Evolutionary conservation across 2,888 invertebrate species (phyloP).

Genomic region (Cataglyphis livida): DNA sequence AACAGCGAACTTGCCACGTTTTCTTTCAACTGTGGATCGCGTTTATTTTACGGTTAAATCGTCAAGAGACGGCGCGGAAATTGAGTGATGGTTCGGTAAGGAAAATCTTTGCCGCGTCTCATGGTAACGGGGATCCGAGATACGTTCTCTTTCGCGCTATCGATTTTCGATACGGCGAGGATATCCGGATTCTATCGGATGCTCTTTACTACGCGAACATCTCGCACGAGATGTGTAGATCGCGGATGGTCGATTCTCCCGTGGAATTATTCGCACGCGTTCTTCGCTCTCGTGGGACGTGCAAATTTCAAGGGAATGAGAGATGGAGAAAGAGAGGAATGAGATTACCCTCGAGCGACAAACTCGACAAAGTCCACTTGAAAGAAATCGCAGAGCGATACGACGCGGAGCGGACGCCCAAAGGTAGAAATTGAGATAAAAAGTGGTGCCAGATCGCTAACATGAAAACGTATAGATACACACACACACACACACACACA

Average conservation of each 20-base stretch:
- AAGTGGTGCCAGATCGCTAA: slow-evolving; percentile 42
- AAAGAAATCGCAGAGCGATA: slow-evolving; percentile 39
- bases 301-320: slow-evolving; percentile 29
- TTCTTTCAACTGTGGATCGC: slow-evolving; percentile 42
- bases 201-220: slow-evolving; percentile 16
- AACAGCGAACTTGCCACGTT: slow-evolving; percentile 27
- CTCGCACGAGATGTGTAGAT: slow-evolving; percentile 1
- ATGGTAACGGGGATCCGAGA: not conserved
- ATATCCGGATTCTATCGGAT: slow-evolving; percentile 13
- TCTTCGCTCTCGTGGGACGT: slow-evolving; percentile 15
- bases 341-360: slow-evolving; percentile 20
- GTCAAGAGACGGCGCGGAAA: slow-evolving; percentile 30
- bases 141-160: slow-evolving; percentile 30
- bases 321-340: slow-evolving; percentile 6
- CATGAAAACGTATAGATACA: slow-evolving; percentile 34
- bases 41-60: slow-evolving; percentile 21
- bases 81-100: slow-evolving; percentile 13
- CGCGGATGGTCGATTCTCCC: slow-evolving; percentile 14
- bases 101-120: slow-evolving; percentile 31
- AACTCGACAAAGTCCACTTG: slow-evolving; percentile 45
- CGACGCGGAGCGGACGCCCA: slow-evolving; percentile 25
- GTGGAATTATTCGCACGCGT: slow-evolving; percentile 38
- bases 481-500: slow-evolving; percentile 44
- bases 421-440: slow-evolving; percentile 31
- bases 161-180: slow-evolving; percentile 31